Evolutionary conservation across 2,888 invertebrate species (phyloP), one percentile per base, ranked within the genome.

Genomic region (Platycheirus albimanus): DNA sequence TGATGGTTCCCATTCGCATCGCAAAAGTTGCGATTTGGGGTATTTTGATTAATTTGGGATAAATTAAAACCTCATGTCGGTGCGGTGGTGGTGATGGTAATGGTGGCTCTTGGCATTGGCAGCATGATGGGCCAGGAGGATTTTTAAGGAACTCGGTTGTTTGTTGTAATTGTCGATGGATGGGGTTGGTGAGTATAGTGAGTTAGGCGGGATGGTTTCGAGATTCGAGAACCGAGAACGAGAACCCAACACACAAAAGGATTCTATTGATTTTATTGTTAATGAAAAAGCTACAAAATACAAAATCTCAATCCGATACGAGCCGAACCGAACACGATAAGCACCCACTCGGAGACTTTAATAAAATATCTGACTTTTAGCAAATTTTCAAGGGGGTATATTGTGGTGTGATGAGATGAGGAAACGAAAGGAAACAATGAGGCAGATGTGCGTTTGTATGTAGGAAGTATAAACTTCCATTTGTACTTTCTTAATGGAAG

Each of bases 21-120:
- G 72, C 61, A 63, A 83, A 78, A 72, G 64, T 83, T 83, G 78
- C 83, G 69, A 83, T 83, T 83, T 67, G 72, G 86, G 87, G 85
- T 87, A 87, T 88, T 88, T 88, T 89, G 89, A 89, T 89, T 89
- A 89, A 89, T 89, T 89, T 89, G 87, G 88, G 88, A 88, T 89
- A 89, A 89, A 89, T 89, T 88, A 89, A 89, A 89, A 87, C 87
- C 88, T 87, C 88, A 88, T 83, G 83, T 83, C 74, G 58, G 76
- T 41, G 83, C 74, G 58, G 76, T 41, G 83, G 63, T 74, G 79
- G 47, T 72, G 67, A 24, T 66, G 67, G 69, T 58, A 67, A 49
- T 71, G 70, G 74, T 67, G 78, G 67, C 15, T 49, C 43, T 3
- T 36, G 8, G 24, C 38, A 47, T 3, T 36, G 8, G 24, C 38